Conservation (phyloP, 1,140 invertebrate species). For the Dryas iulia region DNA sequence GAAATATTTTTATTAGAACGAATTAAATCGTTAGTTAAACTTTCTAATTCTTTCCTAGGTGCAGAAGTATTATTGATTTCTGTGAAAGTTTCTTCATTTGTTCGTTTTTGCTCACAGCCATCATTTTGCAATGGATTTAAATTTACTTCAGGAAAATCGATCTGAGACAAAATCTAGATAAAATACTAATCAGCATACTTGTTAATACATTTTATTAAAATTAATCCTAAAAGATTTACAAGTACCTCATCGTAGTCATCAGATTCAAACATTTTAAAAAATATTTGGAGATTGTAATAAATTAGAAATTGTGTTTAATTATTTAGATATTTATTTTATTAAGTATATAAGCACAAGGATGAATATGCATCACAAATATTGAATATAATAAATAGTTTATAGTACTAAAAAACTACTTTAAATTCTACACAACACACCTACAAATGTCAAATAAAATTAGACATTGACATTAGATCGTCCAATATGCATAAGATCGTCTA, state of each 20-base stretch:
- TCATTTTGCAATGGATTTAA: not conserved
- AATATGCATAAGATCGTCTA: no score
- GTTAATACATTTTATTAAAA: not conserved
- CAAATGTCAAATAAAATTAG: no score
- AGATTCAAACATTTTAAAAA: slow-evolving; percentile 60
- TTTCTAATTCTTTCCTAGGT: not conserved
- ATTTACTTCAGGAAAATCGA: slow-evolving; percentile 53
- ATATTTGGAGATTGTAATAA: no score
- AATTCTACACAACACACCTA: no score
- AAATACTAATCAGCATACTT: no score
- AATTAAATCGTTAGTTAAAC: not conserved
- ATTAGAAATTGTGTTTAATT: not conserved
- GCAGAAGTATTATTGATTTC: no score
- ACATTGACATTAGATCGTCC: no score
- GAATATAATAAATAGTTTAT: no score
- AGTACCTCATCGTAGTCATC: slow-evolving; percentile 69
- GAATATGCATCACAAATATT: no score
- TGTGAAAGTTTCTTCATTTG: not conserved
- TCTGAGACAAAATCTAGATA: slow-evolving; percentile 63
- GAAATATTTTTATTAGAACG: not conserved
- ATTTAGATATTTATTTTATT: no score
- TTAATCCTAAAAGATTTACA: not conserved
- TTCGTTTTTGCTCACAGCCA: not conserved
- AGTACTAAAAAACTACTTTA: no score
- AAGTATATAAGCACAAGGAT: no score